These are phyloP conservation scores for Spisula subtruncata DNA, from an alignment of 2,888 invertebrate species.

Conservation along the genomic window DNA sequence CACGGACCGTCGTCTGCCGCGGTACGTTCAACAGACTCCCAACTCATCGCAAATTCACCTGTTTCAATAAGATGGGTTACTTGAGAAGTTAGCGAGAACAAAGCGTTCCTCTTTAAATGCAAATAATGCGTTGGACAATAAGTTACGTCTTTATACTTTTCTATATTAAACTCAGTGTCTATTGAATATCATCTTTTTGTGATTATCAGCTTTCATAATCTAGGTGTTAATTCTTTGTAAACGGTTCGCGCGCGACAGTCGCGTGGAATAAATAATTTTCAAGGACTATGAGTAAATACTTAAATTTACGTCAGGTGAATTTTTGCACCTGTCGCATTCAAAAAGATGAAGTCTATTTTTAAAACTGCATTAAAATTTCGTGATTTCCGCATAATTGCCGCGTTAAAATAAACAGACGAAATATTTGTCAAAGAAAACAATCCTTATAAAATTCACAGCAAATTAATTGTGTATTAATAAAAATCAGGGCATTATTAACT, in stretches of 20 bases:
- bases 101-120: constrained; percentile 1
- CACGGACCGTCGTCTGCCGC: not conserved
- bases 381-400: constrained; percentile 30
- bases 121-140: not conserved
- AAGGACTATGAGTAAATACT: constrained; percentile 44
- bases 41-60: constrained; percentile 35
- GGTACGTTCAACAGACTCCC: not conserved
- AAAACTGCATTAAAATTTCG: constrained; percentile 31
- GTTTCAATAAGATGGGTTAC: not conserved
- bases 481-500: not conserved
- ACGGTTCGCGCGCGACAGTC: constrained; percentile 46
- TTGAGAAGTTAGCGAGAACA: not conserved
- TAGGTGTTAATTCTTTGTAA: constrained; percentile 18
- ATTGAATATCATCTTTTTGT: constrained; percentile 24
- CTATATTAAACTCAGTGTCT: not conserved
- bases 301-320: constrained; percentile 61
- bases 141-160: not conserved
- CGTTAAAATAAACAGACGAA: not conserved
- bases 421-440: not conserved
- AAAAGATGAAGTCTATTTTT: not conserved
- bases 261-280: constrained; percentile 44
- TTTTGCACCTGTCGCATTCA: constrained; percentile 55
- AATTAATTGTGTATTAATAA: constrained; percentile 11
- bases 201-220: constrained; percentile 5
- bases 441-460: not conserved